phyloP scores from a whole-genome alignment of 2,888 invertebrate genomes.

The Acleris laterana region DNA sequence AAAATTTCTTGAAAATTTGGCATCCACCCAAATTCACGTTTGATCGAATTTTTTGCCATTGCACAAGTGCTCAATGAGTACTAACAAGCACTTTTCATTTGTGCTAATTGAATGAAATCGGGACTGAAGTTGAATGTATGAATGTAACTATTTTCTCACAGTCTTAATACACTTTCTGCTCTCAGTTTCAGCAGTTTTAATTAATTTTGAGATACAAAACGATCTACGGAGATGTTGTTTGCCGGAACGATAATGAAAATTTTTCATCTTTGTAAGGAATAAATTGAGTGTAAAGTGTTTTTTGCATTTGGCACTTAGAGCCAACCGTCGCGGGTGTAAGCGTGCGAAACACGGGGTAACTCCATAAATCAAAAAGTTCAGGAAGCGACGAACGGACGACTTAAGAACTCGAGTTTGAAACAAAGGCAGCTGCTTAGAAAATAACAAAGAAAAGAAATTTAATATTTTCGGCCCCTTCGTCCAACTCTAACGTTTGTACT shows the following conservation, averaged over 20 bases:
- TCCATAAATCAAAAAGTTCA: conserved; percentile 65
- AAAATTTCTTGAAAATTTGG: conserved; percentile 27
- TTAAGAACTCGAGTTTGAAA: conserved; percentile 54
- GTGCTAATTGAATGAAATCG: conserved; percentile 30
- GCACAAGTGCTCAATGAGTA: conserved; percentile 15
- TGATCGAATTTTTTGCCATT: conserved; percentile 31
- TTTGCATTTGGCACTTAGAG: conserved; percentile 53
- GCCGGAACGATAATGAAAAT: neutral
- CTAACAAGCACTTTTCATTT: conserved; percentile 27
- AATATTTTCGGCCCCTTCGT: conserved; percentile 45
- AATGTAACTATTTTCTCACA: too few relatives aligned
- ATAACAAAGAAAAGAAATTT: conserved; percentile 52
- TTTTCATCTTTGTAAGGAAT: neutral
- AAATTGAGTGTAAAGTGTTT: conserved; percentile 17
- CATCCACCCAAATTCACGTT: conserved; percentile 24
- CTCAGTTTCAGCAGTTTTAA: neutral
- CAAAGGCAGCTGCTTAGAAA: conserved; percentile 55
- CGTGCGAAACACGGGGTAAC: conserved; percentile 52
- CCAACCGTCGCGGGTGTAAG: conserved; percentile 55
- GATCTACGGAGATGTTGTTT: neutral
- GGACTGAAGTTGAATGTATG: too few relatives aligned
- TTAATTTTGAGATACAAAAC: neutral
- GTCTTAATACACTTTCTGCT: too few relatives aligned
- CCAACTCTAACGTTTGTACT: conserved; percentile 12
- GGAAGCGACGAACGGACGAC: conserved; percentile 56